Percentiles rank a stretch among this genome's conserved stretches.
Evolutionary conservation across 1,140 invertebrate genomes (phyloP).

Genomic region (Hestina assimilis): DNA sequence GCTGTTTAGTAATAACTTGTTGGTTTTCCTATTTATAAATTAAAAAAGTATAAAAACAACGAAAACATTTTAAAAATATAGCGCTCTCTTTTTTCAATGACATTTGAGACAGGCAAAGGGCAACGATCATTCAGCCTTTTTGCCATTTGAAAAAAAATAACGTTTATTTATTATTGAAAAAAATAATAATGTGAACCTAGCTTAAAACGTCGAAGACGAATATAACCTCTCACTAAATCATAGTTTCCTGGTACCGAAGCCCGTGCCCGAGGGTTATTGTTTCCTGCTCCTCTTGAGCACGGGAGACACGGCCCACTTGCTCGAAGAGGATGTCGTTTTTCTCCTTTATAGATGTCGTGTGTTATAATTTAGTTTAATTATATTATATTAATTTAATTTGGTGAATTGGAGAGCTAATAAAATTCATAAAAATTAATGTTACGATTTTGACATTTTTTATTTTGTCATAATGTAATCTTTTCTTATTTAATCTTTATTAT

Average conservation of each 20-base stretch:
- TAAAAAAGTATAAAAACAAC: too few species aligned
- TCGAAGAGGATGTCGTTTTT: constrained; percentile 10
- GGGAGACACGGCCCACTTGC: constrained; percentile 41
- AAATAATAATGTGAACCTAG: background rate
- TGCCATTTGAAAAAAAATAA: too few species aligned
- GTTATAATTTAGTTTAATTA: background rate
- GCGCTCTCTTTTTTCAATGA: too few species aligned
- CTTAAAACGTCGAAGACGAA: background rate
- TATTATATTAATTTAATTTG: too few species aligned
- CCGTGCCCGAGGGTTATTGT: constrained; percentile 63
- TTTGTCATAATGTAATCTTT: too few species aligned
- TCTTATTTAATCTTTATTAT: too few species aligned
- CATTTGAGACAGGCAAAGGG: too few species aligned
- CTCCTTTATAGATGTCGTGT: constrained; percentile 16
- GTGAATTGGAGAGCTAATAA: too few species aligned
- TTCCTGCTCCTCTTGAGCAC: constrained; percentile 67
- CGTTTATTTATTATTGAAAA: background rate
- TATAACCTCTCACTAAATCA: constrained; percentile 51
- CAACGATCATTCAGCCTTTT: too few species aligned
- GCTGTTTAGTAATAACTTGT: constrained; percentile 15
- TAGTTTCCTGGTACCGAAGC: constrained; percentile 55
- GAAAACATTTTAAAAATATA: too few species aligned
- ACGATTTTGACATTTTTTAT: too few species aligned
- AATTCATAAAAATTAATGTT: constrained; percentile 4
- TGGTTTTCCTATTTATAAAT: constrained; percentile 9